These are phyloP conservation scores for Galeopsomyia nigrocyanea DNA, from an alignment of 2,888 invertebrate genomes.

Conservation along the genomic window DNA sequence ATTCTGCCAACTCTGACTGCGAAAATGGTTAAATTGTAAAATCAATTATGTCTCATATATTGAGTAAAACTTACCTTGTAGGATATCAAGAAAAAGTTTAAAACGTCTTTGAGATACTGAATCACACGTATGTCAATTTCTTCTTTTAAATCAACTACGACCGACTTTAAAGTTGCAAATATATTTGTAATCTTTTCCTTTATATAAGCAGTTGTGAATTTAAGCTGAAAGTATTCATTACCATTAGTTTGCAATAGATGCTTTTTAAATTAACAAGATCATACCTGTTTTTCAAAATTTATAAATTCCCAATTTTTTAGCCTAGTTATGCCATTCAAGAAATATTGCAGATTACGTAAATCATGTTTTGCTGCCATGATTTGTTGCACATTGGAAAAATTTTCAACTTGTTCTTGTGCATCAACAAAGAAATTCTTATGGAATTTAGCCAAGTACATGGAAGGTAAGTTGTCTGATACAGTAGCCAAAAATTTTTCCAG, in stretches of 20 bases:
- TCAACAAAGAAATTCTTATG: neutral
- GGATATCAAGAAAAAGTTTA: neutral
- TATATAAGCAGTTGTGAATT: neutral
- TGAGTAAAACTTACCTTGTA: neutral
- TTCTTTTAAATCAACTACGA: neutral
- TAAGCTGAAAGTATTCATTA: neutral
- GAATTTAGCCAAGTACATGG: neutral
- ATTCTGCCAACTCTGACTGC: neutral
- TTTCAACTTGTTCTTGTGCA: neutral
- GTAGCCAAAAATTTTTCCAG: slow-evolving; percentile 55
- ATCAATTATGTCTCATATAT: neutral
- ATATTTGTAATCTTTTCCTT: neutral
- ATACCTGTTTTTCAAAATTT: neutral
- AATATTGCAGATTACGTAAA: neutral
- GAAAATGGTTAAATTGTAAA: neutral
- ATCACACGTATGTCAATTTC: neutral
- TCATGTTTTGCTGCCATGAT: neutral
- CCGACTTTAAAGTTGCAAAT: neutral
- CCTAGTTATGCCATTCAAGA: neutral
- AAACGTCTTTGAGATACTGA: neutral
- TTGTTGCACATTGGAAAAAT: neutral
- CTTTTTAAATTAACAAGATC: neutral
- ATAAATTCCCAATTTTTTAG: neutral
- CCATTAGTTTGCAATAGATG: neutral
- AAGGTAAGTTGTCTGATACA: slow-evolving; percentile 35